These are phyloP conservation scores for Muntiacus reevesi DNA, from an alignment of 2,113 vertebrate genomes.

Conservation along the genomic window DNA sequence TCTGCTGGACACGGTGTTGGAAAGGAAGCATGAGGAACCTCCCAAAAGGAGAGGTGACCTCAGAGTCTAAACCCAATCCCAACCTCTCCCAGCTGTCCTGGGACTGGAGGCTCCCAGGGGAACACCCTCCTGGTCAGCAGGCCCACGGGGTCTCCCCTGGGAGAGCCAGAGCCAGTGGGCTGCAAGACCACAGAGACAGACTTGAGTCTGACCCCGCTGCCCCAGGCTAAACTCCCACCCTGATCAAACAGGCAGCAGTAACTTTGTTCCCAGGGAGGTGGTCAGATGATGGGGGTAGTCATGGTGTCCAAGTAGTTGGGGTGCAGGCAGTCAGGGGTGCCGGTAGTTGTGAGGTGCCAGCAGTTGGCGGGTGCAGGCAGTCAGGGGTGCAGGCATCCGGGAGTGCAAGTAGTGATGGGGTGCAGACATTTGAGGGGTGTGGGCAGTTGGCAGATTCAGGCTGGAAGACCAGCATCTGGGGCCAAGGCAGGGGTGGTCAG, in stretches of 20 bases:
- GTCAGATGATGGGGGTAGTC: not conserved
- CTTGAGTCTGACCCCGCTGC: not conserved
- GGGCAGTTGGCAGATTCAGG: not conserved
- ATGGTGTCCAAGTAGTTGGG: not conserved
- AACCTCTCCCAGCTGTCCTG: not conserved
- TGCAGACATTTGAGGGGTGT: not conserved
- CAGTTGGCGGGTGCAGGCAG: not conserved
- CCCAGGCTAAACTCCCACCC: not conserved
- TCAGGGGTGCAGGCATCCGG: not conserved
- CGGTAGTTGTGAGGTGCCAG: no score
- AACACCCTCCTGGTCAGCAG: not conserved
- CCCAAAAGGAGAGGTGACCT: not conserved
- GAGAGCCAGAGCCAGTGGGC: no score
- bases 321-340: not conserved
- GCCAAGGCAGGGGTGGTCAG: no score
- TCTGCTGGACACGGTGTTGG: not conserved
- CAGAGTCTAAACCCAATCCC: not conserved
- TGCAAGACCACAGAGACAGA: not conserved
- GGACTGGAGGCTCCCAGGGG: not conserved
- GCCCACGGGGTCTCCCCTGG: no score
- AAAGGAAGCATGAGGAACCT: not conserved
- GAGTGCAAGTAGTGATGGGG: not conserved
- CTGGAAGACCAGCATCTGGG: not conserved
- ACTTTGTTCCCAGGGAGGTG: no score
- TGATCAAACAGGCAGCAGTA: not conserved